Percentiles rank a stretch among this genome's conserved stretches.
Conservation (phyloP, 2,797 vertebrate species). For the Sciaenops ocellatus region DNA sequence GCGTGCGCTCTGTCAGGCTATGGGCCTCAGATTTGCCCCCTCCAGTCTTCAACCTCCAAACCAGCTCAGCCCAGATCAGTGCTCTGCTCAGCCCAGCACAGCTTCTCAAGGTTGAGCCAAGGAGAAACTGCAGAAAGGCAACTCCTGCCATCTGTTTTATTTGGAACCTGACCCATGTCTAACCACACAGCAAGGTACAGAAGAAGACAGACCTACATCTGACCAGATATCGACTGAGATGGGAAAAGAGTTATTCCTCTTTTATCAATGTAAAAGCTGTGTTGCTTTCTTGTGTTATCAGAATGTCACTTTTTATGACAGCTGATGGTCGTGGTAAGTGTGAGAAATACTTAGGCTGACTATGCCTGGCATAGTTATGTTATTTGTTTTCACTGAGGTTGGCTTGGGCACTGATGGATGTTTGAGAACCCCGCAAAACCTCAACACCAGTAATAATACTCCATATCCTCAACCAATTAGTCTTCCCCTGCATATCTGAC, state of each 20-base stretch:
- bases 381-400: constrained; percentile 52
- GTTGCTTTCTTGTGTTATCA: constrained; percentile 35
- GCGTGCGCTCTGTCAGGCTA: constrained; percentile 19
- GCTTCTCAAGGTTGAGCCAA: constrained; percentile 80
- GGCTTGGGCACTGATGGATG: constrained; percentile 24
- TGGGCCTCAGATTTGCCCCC: constrained; percentile 36
- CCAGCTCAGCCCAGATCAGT: constrained; percentile 59
- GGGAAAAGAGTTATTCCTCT: not conserved
- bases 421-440: constrained; percentile 52
- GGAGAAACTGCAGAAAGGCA: constrained; percentile 70
- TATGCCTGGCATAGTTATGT: constrained; percentile 5
- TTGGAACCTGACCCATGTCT: constrained; percentile 63
- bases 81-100: constrained; percentile 67
- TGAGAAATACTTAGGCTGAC: constrained; percentile 35
- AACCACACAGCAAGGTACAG: constrained; percentile 43
- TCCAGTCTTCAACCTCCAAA: constrained; percentile 47
- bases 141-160: constrained; percentile 70
- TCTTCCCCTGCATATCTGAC: constrained; percentile 65
- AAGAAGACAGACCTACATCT: constrained; percentile 25
- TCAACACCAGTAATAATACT: constrained; percentile 66
- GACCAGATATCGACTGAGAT: not conserved
- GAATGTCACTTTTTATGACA: constrained; percentile 51
- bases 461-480: constrained; percentile 65
- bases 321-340: constrained; percentile 27
- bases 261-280: not conserved